Conservation (phyloP, 2,797 vertebrate genomes). For the Lacerta agilis region DNA sequence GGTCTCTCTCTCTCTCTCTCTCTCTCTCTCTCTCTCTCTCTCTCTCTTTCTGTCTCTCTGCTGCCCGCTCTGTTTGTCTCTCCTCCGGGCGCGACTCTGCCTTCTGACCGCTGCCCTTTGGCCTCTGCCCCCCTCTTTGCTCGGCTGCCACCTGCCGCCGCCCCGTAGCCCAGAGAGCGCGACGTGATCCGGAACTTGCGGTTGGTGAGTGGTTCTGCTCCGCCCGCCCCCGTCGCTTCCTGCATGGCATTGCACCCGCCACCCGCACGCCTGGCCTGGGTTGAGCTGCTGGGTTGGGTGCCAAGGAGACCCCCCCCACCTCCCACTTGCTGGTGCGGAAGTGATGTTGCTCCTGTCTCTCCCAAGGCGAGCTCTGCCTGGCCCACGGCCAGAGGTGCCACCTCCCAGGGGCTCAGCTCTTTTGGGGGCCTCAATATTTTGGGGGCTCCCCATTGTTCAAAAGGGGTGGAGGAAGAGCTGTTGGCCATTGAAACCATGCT, state of each 20-base stretch:
- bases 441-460: too few species aligned
- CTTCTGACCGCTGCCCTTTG: not conserved
- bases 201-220: conserved; percentile 27
- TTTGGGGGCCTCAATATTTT: too few species aligned
- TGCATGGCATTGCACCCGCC: not conserved
- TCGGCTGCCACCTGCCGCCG: not conserved
- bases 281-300: not conserved
- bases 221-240: not conserved
- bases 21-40: not conserved
- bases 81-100: not conserved
- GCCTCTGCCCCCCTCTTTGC: conserved; percentile 5
- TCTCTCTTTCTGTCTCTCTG: not conserved
- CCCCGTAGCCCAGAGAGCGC: conserved; percentile 31
- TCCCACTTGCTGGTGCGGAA: not conserved
- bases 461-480: too few species aligned
- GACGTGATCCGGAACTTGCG: conserved; percentile 41
- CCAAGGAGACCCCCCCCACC: too few species aligned
- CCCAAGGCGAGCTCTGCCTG: not conserved
- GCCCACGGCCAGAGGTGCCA: too few species aligned
- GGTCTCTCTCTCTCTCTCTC: conserved; percentile 38
- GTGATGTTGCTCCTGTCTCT: fast-evolving
- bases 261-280: not conserved
- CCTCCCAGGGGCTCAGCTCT: too few species aligned
- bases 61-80: not conserved
- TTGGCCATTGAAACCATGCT: too few species aligned